These are phyloP conservation scores for Pithys albifrons DNA, from an alignment of 2,113 vertebrate genomes.

Conservation along the genomic window DNA sequence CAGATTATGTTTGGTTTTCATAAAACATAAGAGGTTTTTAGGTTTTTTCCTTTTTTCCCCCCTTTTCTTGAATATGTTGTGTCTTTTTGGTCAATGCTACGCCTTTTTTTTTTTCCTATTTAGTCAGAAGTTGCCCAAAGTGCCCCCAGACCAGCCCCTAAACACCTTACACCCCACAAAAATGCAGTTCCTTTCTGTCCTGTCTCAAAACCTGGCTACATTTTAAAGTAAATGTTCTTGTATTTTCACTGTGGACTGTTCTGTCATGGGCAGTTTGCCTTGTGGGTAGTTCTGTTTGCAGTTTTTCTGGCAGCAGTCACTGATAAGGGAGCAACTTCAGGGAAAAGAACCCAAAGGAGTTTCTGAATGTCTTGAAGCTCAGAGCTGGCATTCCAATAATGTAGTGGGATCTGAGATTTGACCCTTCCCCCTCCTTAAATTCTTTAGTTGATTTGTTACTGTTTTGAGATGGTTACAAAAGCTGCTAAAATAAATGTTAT, in stretches of 20 bases:
- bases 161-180: neutral
- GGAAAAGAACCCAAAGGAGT: neutral
- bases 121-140: neutral
- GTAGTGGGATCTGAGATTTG: neutral
- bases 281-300: neutral
- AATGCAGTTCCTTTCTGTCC: neutral
- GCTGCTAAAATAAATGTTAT: neutral
- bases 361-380: neutral
- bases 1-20: neutral
- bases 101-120: neutral
- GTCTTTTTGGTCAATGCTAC: neutral
- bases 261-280: neutral
- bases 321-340: neutral
- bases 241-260: neutral
- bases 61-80: neutral
- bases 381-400: constrained; percentile 30
- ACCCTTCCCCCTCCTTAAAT: neutral
- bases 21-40: neutral
- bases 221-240: neutral
- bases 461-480: neutral
- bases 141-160: neutral
- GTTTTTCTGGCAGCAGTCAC: neutral
- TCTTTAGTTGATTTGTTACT: neutral
- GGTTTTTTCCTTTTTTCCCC: accelerated
- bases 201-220: neutral